A percentile compares a stretch with the other conserved stretches of the same genome.
Evolutionary conservation across 2,113 vertebrate species (phyloP).

Genomic region (Bubo bubo): DNA sequence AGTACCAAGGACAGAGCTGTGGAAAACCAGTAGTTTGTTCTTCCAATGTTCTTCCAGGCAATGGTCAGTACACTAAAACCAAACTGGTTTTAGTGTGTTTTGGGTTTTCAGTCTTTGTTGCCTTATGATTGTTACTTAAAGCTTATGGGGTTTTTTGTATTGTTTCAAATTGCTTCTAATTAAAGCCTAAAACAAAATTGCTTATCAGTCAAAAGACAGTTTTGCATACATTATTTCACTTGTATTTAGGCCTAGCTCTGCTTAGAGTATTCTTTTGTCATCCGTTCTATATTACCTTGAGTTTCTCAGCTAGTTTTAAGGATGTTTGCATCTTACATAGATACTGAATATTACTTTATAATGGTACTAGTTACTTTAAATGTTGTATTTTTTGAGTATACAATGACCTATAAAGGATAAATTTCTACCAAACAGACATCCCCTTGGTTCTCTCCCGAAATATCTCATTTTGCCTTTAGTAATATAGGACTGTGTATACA

Average conservation of each 20-base stretch:
- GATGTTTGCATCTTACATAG: neutral
- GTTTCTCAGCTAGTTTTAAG: neutral
- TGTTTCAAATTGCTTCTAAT: neutral
- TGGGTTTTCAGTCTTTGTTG: slow-evolving; percentile 15
- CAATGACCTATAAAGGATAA: neutral
- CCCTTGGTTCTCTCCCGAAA: neutral
- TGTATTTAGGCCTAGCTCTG: neutral
- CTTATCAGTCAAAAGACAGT: neutral
- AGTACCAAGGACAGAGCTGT: neutral
- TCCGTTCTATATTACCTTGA: neutral
- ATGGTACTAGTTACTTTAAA: neutral
- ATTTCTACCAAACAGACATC: neutral
- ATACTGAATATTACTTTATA: neutral
- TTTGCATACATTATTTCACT: neutral
- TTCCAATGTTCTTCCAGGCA: neutral
- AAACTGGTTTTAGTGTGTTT: neutral
- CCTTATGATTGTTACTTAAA: neutral
- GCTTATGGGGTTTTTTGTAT: neutral
- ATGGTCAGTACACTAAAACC: neutral
- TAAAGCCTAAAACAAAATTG: neutral
- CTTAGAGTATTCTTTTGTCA: neutral
- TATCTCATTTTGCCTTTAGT: neutral
- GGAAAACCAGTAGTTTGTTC: neutral
- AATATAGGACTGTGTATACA: neutral
- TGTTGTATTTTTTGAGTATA: neutral